phyloP scores from a whole-genome alignment of 2,888 invertebrate species.

The Encarsia formosa region DNA sequence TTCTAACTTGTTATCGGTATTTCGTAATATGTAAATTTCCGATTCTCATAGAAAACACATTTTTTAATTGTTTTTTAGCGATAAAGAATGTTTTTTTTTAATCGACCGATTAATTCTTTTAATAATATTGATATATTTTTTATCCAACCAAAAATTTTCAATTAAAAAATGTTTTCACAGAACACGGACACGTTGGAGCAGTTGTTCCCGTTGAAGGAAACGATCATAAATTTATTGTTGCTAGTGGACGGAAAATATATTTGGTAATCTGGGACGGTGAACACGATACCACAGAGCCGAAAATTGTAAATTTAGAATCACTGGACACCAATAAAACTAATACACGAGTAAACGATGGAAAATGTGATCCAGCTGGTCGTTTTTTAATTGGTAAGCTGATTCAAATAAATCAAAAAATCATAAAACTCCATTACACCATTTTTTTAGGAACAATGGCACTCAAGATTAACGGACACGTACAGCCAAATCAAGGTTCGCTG shows the following conservation, averaged over 20 bases:
- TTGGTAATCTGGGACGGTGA: slow-evolving; percentile 54
- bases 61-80: too few species aligned
- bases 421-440: too few species aligned
- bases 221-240: slow-evolving; percentile 47
- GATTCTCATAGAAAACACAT: too few species aligned
- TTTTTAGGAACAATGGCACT: slow-evolving; percentile 42
- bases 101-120: too few species aligned
- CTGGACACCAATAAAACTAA: slow-evolving; percentile 52
- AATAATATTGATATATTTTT: too few species aligned
- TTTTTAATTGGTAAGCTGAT: slow-evolving; percentile 59
- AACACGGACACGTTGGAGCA: slow-evolving; percentile 54
- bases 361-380: slow-evolving; percentile 63
- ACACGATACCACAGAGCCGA: slow-evolving; percentile 29
- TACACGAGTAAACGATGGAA: slow-evolving; percentile 65
- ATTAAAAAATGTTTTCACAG: too few species aligned
- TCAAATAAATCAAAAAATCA: not conserved
- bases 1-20: too few species aligned
- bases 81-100: not conserved
- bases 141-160: too few species aligned
- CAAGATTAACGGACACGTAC: slow-evolving; percentile 37
- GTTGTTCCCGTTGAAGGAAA: slow-evolving; percentile 49
- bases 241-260: slow-evolving; percentile 48
- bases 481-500: slow-evolving; percentile 57
- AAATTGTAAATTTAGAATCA: slow-evolving; percentile 39
- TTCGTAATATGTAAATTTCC: too few species aligned